Base-by-base conservation (phyloP, 2,797 vertebrate species). In the Leptatherina wallacei region DNA sequence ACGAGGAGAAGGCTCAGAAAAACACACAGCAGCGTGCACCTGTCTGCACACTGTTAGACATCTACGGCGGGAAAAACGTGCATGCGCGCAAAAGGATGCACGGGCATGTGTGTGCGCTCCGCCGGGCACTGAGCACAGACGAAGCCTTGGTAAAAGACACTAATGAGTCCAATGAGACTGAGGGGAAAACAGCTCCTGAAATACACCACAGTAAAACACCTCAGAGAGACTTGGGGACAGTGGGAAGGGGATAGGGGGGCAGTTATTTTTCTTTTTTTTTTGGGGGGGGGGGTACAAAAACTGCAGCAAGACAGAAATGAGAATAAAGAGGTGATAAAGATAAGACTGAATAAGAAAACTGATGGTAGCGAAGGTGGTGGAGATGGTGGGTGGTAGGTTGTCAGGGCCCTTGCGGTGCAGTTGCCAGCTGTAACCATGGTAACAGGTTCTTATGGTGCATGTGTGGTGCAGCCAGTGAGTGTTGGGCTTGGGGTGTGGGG, bases 121-220 rank as follows among this genome's bases (percentile, higher is more conserved):
- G 61, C 63, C 77, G 75, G 61, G 16, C 55, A 47, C 75, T 73
- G 33, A 63, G 84, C 84, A 83, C 84, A 89, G 87, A 86, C 81
- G 42, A 73, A 83, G 85, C 75, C 66, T 78, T 79, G 47, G 89
- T 89, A 89, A 90, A 88, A 90, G 87, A 89, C 89, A 87, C 91
- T 93, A 93, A 92, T 93, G 92, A 93, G 90, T 89, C 91, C 89
- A 88, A 92, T 85, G 91, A 93, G 91, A 92, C 90, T 88, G 79
- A 85, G 81, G 82, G 80, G 83, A 86, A 86, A 89, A 89, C 85
- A 82, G 83, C 85, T 87, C 75, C 84, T 88, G 80, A 89, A 89
- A 88, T 88, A 75, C 85, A 88, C 82, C 81, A 73, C 81, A 76
- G 75, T 75, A 79, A 90, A 88, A 87, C 80, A 87, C 87, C 90